Conservation (phyloP, 2,797 vertebrate species). For the Gorsachius magnificus region DNA sequence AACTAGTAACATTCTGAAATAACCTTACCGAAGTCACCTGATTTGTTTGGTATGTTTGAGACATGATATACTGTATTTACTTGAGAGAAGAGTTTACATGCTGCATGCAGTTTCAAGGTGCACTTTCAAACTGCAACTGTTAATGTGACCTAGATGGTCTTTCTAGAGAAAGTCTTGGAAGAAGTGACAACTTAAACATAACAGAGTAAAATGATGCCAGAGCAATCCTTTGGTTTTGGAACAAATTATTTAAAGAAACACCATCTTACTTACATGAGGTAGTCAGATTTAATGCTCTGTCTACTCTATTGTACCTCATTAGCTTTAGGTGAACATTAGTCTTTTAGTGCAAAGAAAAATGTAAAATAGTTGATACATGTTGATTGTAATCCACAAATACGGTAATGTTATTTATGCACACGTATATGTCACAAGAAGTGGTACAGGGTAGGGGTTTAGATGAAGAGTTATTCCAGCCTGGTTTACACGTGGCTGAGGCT, state of each 20-base stretch:
- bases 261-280: not conserved
- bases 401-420: not conserved
- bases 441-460: accelerated
- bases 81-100: not conserved
- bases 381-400: not conserved
- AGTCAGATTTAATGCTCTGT: not conserved
- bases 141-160: not conserved
- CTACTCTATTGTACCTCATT: not conserved
- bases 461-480: not conserved
- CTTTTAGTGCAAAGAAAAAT: not conserved
- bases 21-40: not conserved
- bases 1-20: not conserved
- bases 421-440: not conserved
- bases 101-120: not conserved
- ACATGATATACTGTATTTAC: not conserved
- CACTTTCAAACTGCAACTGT: not conserved
- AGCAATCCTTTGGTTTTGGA: not conserved
- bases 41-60: not conserved
- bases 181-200: not conserved
- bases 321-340: not conserved
- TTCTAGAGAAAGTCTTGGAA: not conserved
- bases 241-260: not conserved
- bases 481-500: not conserved
- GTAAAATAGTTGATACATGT: not conserved
- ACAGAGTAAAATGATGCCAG: not conserved